These are phyloP conservation scores for Manduca sexta DNA, from an alignment of 1,140 invertebrate species.

Conservation along the genomic window DNA sequence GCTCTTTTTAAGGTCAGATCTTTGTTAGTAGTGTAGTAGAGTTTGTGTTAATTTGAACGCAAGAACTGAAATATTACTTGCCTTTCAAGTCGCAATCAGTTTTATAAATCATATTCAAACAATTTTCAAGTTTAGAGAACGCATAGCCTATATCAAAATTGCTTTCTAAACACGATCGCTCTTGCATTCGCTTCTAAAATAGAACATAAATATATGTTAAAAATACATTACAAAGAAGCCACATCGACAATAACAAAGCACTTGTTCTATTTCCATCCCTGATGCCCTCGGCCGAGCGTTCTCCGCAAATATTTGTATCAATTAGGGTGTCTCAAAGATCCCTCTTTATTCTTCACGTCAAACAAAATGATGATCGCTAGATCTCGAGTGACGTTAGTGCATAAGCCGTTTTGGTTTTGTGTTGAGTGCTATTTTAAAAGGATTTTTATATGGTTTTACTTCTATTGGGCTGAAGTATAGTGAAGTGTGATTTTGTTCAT, in stretches of 20 bases:
- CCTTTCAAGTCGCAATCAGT: no score
- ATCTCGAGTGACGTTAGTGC: slow-evolving; percentile 33
- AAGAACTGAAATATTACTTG: no score
- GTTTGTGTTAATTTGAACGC: no score
- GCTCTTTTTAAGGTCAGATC: no score
- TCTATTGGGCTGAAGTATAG: no score
- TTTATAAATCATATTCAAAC: no score
- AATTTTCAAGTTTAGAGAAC: no score
- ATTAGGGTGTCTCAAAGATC: slow-evolving; percentile 43
- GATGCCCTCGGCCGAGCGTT: slow-evolving; percentile 19
- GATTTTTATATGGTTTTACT: background rate
- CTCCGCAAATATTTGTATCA: slow-evolving; percentile 63
- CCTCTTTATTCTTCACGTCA: slow-evolving; percentile 30
- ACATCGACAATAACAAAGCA: slow-evolving; percentile 1
- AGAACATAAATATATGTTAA: background rate
- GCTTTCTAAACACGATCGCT: no score
- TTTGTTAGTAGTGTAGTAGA: no score
- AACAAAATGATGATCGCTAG: slow-evolving; percentile 50
- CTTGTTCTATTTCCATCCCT: slow-evolving; percentile 5
- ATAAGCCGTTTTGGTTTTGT: slow-evolving; percentile 2
- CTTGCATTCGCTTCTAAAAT: background rate
- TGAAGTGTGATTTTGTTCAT: no score
- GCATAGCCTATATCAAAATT: no score
- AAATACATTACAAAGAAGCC: background rate
- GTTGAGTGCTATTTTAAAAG: background rate